Conservation (phyloP, 1,140 invertebrate genomes). For the Caenorhabditis inopinata region DNA sequence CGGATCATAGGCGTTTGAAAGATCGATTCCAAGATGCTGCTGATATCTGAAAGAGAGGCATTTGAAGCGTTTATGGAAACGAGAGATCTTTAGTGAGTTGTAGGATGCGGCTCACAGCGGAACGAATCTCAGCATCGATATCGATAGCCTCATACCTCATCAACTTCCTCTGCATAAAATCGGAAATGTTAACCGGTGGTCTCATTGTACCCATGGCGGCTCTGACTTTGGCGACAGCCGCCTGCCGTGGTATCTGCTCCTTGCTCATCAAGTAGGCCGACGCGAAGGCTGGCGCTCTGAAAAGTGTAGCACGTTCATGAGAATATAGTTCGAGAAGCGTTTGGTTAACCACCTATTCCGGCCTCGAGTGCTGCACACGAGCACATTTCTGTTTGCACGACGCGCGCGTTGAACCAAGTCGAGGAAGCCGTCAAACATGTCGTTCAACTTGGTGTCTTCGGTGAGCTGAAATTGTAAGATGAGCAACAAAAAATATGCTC, state of each 20-base stretch:
- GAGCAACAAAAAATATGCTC: background rate
- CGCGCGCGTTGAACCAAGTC: background rate
- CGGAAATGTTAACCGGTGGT: background rate
- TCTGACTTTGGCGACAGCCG: background rate
- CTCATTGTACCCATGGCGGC: conserved; percentile 3
- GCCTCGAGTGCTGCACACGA: conserved; percentile 2
- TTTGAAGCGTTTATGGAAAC: no score
- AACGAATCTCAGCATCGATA: no score
- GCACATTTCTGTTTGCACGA: background rate
- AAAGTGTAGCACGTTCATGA: background rate
- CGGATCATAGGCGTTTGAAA: background rate
- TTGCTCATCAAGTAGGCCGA: conserved; percentile 12
- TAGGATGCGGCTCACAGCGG: no score
- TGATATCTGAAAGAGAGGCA: background rate
- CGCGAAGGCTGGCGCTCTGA: background rate
- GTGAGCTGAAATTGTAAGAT: background rate
- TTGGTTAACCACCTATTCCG: conserved; percentile 14
- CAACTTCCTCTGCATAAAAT: conserved; percentile 17
- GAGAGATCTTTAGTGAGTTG: no score
- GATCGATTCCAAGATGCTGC: conserved; percentile 12
- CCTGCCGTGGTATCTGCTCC: conserved; percentile 19
- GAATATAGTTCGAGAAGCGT: no score
- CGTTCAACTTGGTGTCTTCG: conserved; percentile 8
- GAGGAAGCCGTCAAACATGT: conserved; percentile 3
- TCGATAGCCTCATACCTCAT: background rate